Evolutionary conservation across 2,888 invertebrate genomes (phyloP), one percentile per base, ranked within the genome.

Genomic region (Entomobrya proxima): DNA sequence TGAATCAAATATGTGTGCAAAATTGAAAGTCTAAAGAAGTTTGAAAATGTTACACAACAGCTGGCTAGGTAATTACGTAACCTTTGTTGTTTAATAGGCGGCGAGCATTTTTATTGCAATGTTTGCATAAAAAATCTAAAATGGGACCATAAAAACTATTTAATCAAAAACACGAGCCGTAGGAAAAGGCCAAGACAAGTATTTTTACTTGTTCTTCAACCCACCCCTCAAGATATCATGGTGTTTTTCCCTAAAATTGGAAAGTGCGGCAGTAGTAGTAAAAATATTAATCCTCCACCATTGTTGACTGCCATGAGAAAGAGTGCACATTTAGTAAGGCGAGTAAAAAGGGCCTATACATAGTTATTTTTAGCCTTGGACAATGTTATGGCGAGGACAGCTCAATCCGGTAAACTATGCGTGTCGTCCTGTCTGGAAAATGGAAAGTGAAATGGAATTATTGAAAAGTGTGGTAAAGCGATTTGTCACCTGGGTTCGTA

Each of bases 181-280:
- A 24, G 1, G 4, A 44, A 9, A 47, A 27, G n/a, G 1, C 27
- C 1, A 15, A 47, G 18, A 64, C 18, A 37, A 64, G 2, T 44
- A 13, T 44, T 44, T 44, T 44, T 11, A 72, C 13, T 64, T 11
- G 47, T 32, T 27, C 27, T 24, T 21, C 74, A 30, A 32, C 74
- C 74, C 74, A 1, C 50, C 18, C 50, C 74, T 47, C 6, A 50
- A 50, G 74, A 74, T 18, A 52, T 50, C 13, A 2, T 32, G 30
- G 27, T 40, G 77, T 61, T 58, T 58, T 77, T 75, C 18, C 13
- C 18, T 77, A 27, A 81, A 80, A 81, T 81, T 81, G 74, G 81
- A 81, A 81, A 81, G 81, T 74, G 67, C 58, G 74, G 21, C 5
- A 58, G 52, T 52, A 18, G 21, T n/a, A 18, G 21, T 2, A 21